A percentile compares a stretch with the other conserved stretches of the same genome.
These are phyloP conservation scores for Drosophila pectinifera DNA, from an alignment of 1,140 invertebrate species.

Conservation along the genomic window DNA sequence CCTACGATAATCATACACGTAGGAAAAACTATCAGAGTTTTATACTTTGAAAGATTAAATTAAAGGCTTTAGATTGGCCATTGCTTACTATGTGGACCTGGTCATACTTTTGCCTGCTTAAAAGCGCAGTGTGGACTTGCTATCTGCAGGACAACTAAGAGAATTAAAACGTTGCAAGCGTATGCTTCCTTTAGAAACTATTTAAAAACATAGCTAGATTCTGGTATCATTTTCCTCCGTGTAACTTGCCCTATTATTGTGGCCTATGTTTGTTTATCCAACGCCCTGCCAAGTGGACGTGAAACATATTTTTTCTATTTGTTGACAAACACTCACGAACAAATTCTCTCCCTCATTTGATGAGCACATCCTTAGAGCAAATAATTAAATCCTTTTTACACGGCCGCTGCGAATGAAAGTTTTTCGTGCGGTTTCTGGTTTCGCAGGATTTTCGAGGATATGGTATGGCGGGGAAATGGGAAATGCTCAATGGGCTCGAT, in stretches of 20 bases:
- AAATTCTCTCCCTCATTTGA: slow-evolving; percentile 32
- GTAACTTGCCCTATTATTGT: slow-evolving; percentile 13
- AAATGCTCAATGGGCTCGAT: slow-evolving; percentile 10
- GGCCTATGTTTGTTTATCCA: slow-evolving; percentile 45
- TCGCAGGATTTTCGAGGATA: slow-evolving; percentile 49
- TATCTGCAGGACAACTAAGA: no score
- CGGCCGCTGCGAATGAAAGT: slow-evolving; percentile 64
- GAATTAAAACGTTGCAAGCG: no score
- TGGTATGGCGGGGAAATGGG: slow-evolving; percentile 1
- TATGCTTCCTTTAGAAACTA: no score
- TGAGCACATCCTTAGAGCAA: slow-evolving; percentile 78
- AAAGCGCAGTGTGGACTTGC: background rate
- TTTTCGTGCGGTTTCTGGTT: slow-evolving; percentile 49
- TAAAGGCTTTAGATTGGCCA: background rate
- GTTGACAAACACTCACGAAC: slow-evolving; percentile 51
- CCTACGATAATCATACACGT: slow-evolving; percentile 27
- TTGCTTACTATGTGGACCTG: background rate
- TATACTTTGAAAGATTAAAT: background rate
- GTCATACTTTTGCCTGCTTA: background rate
- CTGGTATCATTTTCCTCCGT: slow-evolving; percentile 15
- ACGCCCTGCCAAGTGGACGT: slow-evolving; percentile 64
- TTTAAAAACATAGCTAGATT: no score
- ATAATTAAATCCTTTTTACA: slow-evolving; percentile 85
- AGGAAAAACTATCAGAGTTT: background rate
- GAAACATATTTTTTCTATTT: slow-evolving; percentile 78